Conservation (phyloP, 2,797 vertebrate species). For the Aplochiton taeniatus region DNA sequence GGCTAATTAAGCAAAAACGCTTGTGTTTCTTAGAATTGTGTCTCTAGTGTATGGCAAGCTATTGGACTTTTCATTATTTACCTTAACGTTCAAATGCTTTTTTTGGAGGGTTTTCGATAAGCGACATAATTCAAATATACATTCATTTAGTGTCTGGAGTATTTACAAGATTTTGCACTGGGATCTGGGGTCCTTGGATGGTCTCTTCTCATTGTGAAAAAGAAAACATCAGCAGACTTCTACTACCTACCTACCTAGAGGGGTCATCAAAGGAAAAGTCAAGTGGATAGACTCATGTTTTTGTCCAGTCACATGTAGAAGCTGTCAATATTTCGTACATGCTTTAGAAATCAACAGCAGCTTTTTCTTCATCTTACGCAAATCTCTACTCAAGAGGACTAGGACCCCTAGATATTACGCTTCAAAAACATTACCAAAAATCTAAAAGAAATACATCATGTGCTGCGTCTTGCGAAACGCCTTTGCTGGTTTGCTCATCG, state of each 20-base stretch:
- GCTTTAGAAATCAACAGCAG: slow-evolving; percentile 35
- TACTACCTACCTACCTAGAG: slow-evolving; percentile 30
- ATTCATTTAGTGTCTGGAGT: slow-evolving; percentile 52
- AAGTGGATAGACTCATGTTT: slow-evolving; percentile 56
- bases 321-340: slow-evolving; percentile 56
- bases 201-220: slow-evolving; percentile 22
- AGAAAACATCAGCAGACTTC: slow-evolving; percentile 45
- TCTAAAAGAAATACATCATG: slow-evolving; percentile 73
- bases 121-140: slow-evolving; percentile 37
- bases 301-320: slow-evolving; percentile 58
- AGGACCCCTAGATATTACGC: slow-evolving; percentile 42
- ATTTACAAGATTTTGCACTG: slow-evolving; percentile 45
- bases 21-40: too few relatives aligned
- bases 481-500: slow-evolving; percentile 68
- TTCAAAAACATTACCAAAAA: slow-evolving; percentile 49
- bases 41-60: slow-evolving; percentile 19
- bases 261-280: slow-evolving; percentile 55
- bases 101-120: slow-evolving; percentile 14
- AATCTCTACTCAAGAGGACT: slow-evolving; percentile 57
- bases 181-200: slow-evolving; percentile 48
- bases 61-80: slow-evolving; percentile 29
- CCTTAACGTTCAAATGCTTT: slow-evolving; percentile 28
- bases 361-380: slow-evolving; percentile 26
- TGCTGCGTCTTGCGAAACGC: slow-evolving; percentile 73
- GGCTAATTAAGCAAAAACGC: slow-evolving; percentile 38